These are phyloP conservation scores for Pemphredon lugubris DNA, from an alignment of 2,888 invertebrate genomes.

Conservation along the genomic window DNA sequence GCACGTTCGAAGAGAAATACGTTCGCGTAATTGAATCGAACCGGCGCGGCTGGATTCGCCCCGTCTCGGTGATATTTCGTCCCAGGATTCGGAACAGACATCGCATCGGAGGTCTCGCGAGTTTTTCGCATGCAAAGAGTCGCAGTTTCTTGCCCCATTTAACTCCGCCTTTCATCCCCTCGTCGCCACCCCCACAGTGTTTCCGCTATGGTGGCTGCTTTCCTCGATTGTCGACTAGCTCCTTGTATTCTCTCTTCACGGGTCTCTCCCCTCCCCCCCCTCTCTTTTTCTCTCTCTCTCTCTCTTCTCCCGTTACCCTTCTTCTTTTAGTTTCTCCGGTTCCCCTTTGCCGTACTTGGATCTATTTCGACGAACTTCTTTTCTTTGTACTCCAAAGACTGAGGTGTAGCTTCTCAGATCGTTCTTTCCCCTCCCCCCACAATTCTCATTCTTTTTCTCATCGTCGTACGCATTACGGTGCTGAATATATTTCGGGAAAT, in stretches of 20 bases:
- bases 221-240: conserved; percentile 7
- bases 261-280: conserved; percentile 1
- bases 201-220: neutral
- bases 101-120: conserved; percentile 30
- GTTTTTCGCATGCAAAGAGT: conserved; percentile 53
- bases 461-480: no score
- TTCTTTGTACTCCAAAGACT: neutral
- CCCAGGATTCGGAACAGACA: conserved; percentile 42
- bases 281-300: neutral
- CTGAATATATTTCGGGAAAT: no score
- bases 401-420: no score
- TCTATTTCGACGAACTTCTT: neutral
- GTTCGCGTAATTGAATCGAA: conserved; percentile 53
- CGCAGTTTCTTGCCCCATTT: conserved; percentile 62
- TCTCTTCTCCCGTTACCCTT: neutral
- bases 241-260: conserved; percentile 37
- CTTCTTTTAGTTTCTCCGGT: neutral
- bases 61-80: conserved; percentile 35
- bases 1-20: conserved; percentile 28
- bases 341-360: neutral
- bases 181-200: no score
- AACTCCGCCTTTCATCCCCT: conserved; percentile 44
- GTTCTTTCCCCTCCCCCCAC: no score
- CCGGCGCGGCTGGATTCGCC: conserved; percentile 1
- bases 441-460: no score